Conservation (phyloP, 2,797 vertebrate genomes). For the Melanotaenia boesemani region DNA sequence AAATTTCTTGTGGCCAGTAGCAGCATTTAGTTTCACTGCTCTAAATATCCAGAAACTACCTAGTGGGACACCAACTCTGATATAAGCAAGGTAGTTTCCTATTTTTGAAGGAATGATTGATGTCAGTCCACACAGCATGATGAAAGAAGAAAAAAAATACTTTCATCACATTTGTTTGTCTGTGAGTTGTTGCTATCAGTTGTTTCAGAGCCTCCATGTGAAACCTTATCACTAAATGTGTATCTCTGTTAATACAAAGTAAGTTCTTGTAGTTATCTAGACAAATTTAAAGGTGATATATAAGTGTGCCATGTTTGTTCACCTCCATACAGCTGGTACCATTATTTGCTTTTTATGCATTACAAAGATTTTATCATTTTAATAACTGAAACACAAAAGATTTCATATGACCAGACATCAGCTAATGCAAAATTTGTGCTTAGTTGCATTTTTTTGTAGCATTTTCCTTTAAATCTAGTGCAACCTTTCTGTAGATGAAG, state of each 20-base stretch:
- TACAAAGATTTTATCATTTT: neutral
- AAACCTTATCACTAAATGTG: too few relatives aligned
- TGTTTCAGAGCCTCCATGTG: too few relatives aligned
- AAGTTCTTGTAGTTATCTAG: neutral
- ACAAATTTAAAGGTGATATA: neutral
- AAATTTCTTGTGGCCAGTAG: too few relatives aligned
- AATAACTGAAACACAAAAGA: conserved; percentile 15
- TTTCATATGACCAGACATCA: neutral
- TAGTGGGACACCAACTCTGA: neutral
- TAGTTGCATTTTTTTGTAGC: conserved; percentile 38
- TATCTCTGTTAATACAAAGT: too few relatives aligned
- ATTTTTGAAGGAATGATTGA: neutral
- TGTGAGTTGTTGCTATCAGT: too few relatives aligned
- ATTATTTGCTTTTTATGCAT: neutral
- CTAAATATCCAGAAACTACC: too few relatives aligned
- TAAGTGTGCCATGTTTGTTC: neutral
- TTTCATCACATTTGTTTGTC: too few relatives aligned
- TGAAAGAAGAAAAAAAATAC: neutral
- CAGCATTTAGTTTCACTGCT: too few relatives aligned
- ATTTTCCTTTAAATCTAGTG: conserved; percentile 40
- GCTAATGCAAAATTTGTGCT: conserved; percentile 37
- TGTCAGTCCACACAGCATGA: neutral
- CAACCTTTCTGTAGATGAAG: conserved; percentile 33
- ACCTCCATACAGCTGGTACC: neutral
- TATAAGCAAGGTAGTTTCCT: neutral